Evolutionary conservation across 2,113 vertebrate species (phyloP), one percentile per base, ranked within the genome.

Genomic region (Ochotona princeps): DNA sequence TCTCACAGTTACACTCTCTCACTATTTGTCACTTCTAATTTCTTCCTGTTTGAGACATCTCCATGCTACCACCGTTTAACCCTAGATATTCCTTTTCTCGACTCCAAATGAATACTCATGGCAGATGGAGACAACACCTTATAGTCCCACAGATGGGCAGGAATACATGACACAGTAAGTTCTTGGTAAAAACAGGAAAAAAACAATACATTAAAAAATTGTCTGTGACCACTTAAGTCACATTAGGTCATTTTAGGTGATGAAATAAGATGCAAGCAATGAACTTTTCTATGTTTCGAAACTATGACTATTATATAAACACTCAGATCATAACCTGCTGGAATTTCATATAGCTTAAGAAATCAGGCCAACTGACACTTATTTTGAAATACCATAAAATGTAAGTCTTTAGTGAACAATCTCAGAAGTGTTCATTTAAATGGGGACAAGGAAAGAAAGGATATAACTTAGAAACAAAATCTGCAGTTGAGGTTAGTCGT

Each of bases 311-410:
- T 92, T 86, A 76, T 5, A 57, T 87, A 93, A 92, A 14, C 9
- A 12, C 8, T 6, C 9, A 80, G 18, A 47, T 60, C 69, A 80
- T 80, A 86, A 79, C 25, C 32, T 82, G 14, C 13, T 26, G 78
- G 30, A 86, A 76, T 94, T 94, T 89, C 4, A 81, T 32, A 51
- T 63, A 80, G 60, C 67, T 86, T 72, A 44, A 94, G 92, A 95
- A 96, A 91, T 87, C 73, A 96, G 78, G 96, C 60, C 92, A 96
- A 89, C 67, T 32, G 38, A 81, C 95, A 91, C 87, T 96, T 96
- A 87, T 70, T 96, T 95, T 95, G 61, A 95, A 95, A 91, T 84
- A 82, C 38, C 44, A 70, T 7, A 91, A 51, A 83, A 61, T 75
- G 91, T 82, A 96, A 95, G 54, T n/a, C 57, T 5, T 73, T 17